These are phyloP conservation scores for Calcarius ornatus DNA, from an alignment of 2,113 vertebrate species.

Conservation along the genomic window DNA sequence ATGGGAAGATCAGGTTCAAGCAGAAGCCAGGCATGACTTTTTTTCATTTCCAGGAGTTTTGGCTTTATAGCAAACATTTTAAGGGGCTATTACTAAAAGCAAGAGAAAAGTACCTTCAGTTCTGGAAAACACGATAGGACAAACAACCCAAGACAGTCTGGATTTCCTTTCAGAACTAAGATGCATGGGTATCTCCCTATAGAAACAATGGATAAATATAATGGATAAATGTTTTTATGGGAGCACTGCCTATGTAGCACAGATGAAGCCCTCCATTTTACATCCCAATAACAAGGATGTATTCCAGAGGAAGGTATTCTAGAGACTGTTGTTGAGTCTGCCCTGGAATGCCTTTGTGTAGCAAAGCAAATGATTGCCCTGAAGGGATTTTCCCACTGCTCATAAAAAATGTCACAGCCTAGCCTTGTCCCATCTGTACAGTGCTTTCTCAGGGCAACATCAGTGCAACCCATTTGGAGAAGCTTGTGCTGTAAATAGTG, in stretches of 20 bases:
- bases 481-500: constrained; percentile 23
- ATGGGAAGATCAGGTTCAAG: not conserved
- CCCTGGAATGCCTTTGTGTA: constrained; percentile 56
- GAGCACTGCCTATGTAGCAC: not conserved
- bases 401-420: constrained; percentile 61
- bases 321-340: constrained; percentile 36
- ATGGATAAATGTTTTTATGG: not conserved
- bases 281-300: not conserved
- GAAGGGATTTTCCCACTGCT: constrained; percentile 69
- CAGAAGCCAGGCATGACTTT: not conserved
- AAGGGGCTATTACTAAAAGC: not conserved
- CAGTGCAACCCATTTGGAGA: constrained; percentile 24
- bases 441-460: constrained; percentile 39
- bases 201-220: not conserved
- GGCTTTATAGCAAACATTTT: not conserved
- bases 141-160: not conserved
- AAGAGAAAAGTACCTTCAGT: not conserved
- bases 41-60: not conserved
- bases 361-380: constrained; percentile 67
- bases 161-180: not conserved
- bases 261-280: not conserved
- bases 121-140: not conserved
- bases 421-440: constrained; percentile 57
- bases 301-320: constrained; percentile 26
- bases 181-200: not conserved